Base-by-base conservation (phyloP, 2,797 vertebrate genomes). In the Phalanger gymnotis region DNA sequence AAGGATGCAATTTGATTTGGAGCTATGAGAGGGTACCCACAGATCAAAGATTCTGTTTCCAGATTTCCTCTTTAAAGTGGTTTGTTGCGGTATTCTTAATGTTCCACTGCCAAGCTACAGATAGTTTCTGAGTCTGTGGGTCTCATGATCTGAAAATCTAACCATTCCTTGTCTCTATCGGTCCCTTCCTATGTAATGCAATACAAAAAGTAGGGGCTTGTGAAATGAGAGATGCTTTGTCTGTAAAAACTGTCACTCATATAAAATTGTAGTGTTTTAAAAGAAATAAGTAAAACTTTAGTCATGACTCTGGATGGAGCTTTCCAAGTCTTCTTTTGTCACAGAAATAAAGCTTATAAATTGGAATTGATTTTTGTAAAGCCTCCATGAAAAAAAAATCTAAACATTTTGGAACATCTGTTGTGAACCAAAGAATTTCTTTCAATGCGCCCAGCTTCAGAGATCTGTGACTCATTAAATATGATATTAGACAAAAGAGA, bases 361-460 rank as follows among this genome's bases (percentile, higher is more conserved):
- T 97, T 97, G 96, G 95, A 98, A 98, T 97, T 97, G 98, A 98
- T 97, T 98, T 98, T 98, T 98, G 98, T 97, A 98, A 98, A 98
- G 95, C 90, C 97, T 98, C 98, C 97, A 97, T 98, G 97, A 98
- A 61, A 31, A 98, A 96, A 96, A 97, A 98, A 98, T 97, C 97
- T 97, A 95, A 98, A 97, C 97, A 93, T 98, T 97, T 97, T 93
- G 96, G 91, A 98, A 98, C 98, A 98, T 98, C 97, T 98, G 98
- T 66, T 97, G 96, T 90, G 95, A 96, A 96, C 98, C 94, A 95
- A 61, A 54, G 92, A 94, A 58, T 96, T 96, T 97, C 96, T 97
- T 91, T 96, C 96, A 94, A 96, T 56, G 95, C 97, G 96, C 92
- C 95, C 90, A 90, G 91, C 94, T 97, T 94, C 93, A n/a, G 97